Conservation (phyloP, 2,797 vertebrate species). For the Falco columbarius region DNA sequence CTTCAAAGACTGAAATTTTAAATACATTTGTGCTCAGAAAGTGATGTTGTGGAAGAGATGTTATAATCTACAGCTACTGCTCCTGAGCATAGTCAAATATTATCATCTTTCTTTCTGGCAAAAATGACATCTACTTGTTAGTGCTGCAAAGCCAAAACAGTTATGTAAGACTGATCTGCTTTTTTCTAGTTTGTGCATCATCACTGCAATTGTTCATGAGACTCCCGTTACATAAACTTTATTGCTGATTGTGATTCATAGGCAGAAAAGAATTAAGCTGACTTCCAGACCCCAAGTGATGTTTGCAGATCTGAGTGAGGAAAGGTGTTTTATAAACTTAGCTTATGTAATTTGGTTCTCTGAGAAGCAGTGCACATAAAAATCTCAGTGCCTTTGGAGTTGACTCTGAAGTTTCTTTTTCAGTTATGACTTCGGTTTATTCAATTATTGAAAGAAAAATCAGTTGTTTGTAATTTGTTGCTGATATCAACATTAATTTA, state of each 20-base stretch:
- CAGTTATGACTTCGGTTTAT: background rate
- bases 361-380: background rate
- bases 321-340: constrained; percentile 8
- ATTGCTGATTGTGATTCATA: constrained; percentile 26
- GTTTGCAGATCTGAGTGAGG: background rate
- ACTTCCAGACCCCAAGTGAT: background rate
- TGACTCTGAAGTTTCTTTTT: background rate
- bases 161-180: background rate
- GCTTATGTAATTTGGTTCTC: background rate
- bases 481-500: background rate
- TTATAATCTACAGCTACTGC: background rate
- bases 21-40: background rate
- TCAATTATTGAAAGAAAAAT: background rate
- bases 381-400: background rate
- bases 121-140: background rate
- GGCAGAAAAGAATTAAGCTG: constrained; percentile 26
- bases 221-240: background rate
- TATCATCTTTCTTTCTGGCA: background rate
- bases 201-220: background rate
- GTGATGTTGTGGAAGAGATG: background rate
- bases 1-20: background rate
- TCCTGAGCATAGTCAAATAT: background rate
- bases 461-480: background rate
- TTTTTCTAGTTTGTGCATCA: constrained; percentile 25
- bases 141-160: background rate